Base-by-base conservation (phyloP, 2,888 invertebrate species). In the Brachyptera risi region DNA sequence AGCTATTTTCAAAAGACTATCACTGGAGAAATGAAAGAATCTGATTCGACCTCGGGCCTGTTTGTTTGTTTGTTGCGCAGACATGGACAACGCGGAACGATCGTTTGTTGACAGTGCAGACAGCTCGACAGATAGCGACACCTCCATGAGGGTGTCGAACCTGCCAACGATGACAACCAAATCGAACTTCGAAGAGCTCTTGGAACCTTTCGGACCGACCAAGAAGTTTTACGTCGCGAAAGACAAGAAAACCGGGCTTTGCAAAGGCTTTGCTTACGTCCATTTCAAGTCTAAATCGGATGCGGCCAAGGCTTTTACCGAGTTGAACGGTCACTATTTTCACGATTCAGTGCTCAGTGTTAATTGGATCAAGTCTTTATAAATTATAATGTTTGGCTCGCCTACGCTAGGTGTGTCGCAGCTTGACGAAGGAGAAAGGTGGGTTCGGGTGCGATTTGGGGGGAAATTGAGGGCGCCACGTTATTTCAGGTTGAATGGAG, bases 351-450 rank as follows among this genome's bases (percentile, higher is more conserved):
- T 99, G 75, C 81, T 99, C 58, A 94, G 87, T 75, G 99, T 96
- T n/a, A 97, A 98, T 78, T 97, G 97, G 97, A 96, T 97, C 0
- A 96, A 96, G 73, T 91, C 92, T 44, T n/a, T n/a, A n/a, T n/a
- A n/a, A n/a, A 44, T n/a, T n/a, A n/a, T n/a, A n/a, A n/a, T n/a
- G n/a, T n/a, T n/a, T n/a, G n/a, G n/a, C n/a, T n/a, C n/a, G n/a
- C n/a, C n/a, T n/a, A n/a, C n/a, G n/a, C n/a, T n/a, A n/a, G n/a
- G n/a, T n/a, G n/a, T n/a, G n/a, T n/a, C n/a, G n/a, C n/a, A n/a
- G n/a, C n/a, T n/a, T n/a, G n/a, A n/a, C n/a, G n/a, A n/a, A n/a
- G n/a, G n/a, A n/a, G n/a, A n/a, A n/a, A n/a, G n/a, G n/a, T n/a
- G n/a, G n/a, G n/a, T n/a, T n/a, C n/a, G n/a, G n/a, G n/a, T n/a